A percentile compares a stretch with the other conserved stretches of the same genome.
phyloP scores from a whole-genome alignment of 2,888 invertebrate species.

The Leucophenga montana region DNA sequence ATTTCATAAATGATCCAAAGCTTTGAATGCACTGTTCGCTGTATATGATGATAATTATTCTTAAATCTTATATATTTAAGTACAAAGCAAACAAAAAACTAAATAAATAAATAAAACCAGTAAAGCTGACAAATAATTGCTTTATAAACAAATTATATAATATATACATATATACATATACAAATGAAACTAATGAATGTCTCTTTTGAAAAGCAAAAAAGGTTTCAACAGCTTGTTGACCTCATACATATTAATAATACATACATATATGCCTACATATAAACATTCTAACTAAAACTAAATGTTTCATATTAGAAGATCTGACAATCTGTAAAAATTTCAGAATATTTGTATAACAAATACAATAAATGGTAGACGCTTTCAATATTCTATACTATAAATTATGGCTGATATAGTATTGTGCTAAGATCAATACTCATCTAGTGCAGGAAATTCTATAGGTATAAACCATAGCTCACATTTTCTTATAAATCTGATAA shows the following conservation, averaged over 20 bases:
- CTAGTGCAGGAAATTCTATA: not conserved
- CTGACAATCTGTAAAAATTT: slow-evolving; percentile 52
- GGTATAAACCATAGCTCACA: not conserved
- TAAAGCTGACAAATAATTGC: too few species aligned
- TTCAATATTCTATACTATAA: not conserved
- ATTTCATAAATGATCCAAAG: too few species aligned
- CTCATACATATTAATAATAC: not conserved
- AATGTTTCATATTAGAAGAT: slow-evolving; percentile 38
- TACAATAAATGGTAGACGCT: not conserved
- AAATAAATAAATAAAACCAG: not conserved
- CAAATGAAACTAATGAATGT: not conserved
- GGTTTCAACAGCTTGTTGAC: not conserved
- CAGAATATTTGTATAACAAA: not conserved
- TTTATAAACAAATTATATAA: too few species aligned
- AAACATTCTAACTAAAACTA: slow-evolving; percentile 1
- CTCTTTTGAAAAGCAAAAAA: slow-evolving; percentile 8
- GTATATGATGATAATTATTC: too few species aligned
- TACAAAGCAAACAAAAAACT: not conserved
- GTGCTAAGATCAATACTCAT: not conserved
- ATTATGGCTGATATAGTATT: not conserved
- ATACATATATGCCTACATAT: too few species aligned
- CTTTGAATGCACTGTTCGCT: too few species aligned
- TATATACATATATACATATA: too few species aligned
- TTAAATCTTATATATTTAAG: too few species aligned
- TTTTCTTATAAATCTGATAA: not conserved